Conservation (phyloP, 2,113 vertebrate species). For the Brachyhypopomus gauderio region DNA sequence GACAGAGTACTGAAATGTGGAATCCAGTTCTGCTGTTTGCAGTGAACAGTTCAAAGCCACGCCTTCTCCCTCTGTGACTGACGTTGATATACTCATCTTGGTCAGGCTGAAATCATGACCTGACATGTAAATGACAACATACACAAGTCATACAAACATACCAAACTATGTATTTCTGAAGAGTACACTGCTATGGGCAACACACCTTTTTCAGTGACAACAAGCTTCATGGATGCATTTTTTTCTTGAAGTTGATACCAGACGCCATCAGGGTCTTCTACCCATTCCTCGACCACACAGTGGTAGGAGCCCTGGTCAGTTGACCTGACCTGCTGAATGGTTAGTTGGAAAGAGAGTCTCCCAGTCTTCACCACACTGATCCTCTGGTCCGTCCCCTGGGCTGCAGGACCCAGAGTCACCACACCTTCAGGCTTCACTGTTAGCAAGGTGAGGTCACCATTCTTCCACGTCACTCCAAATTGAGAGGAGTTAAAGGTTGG, state of each 20-base stretch:
- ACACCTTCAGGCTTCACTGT: slow-evolving; percentile 60
- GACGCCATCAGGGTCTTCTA: slow-evolving; percentile 64
- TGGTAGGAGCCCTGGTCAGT: slow-evolving; percentile 67
- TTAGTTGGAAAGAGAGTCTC: slow-evolving; percentile 64
- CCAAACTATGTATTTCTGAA: no score
- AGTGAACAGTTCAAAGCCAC: slow-evolving; percentile 63
- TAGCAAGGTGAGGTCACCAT: slow-evolving; percentile 56
- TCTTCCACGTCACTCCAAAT: slow-evolving; percentile 70
- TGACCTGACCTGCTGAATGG: slow-evolving; percentile 54
- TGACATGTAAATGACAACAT: slow-evolving; percentile 36
- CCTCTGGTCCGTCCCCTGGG: slow-evolving; percentile 44
- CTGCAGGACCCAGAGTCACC: slow-evolving; percentile 47
- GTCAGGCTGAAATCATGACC: slow-evolving; percentile 58
- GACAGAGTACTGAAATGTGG: slow-evolving; percentile 59
- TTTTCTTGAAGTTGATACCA: slow-evolving; percentile 65
- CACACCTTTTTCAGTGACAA: slow-evolving; percentile 62
- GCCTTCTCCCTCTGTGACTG: slow-evolving; percentile 46
- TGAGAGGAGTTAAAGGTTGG: slow-evolving; percentile 51
- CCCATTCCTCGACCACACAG: slow-evolving; percentile 74
- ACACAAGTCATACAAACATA: background rate
- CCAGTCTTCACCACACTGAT: slow-evolving; percentile 58
- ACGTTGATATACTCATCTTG: slow-evolving; percentile 8
- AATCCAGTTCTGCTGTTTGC: slow-evolving; percentile 40
- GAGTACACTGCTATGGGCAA: background rate
- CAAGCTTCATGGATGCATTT: slow-evolving; percentile 42